Percentiles rank a stretch among this genome's conserved stretches.
Conservation (phyloP, 2,888 invertebrate species). For the Nomada ruficornis region DNA sequence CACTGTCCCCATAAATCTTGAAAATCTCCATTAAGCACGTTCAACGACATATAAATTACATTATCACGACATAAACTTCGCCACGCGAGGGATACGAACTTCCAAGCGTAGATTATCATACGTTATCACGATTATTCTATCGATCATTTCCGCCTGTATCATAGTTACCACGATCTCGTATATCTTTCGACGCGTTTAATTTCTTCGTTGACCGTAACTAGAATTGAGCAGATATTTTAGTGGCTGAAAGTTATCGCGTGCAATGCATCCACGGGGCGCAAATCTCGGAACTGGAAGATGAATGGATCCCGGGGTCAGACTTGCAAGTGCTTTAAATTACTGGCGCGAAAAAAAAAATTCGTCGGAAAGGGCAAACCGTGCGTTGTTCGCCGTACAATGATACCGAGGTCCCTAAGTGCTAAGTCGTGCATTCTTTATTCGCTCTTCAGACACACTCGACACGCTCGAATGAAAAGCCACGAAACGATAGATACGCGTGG, state of each 20-base stretch:
- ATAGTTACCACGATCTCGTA: neutral
- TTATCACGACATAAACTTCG: neutral
- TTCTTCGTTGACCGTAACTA: conserved; percentile 26
- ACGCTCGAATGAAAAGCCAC: conserved; percentile 18
- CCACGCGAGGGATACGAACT: neutral
- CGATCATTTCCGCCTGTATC: conserved; percentile 12
- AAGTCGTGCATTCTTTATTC: conserved; percentile 40
- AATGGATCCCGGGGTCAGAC: conserved; percentile 47
- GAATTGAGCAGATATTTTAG: conserved; percentile 45
- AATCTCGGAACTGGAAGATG: conserved; percentile 51
- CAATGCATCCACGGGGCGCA: conserved; percentile 29
- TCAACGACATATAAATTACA: conserved; percentile 4
- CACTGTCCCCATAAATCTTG: neutral
- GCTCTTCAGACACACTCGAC: conserved; percentile 29
- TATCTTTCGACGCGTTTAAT: conserved; percentile 24
- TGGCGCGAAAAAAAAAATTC: conserved; percentile 2
- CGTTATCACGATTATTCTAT: conserved; percentile 5
- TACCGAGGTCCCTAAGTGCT: neutral
- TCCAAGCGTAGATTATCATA: neutral
- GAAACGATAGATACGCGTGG: conserved; percentile 36
- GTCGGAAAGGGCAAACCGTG: neutral
- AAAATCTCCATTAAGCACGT: neutral
- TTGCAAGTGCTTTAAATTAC: conserved; percentile 51
- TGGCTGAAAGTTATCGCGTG: conserved; percentile 44
- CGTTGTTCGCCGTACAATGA: conserved; percentile 39